Base-by-base conservation (phyloP, 1,140 invertebrate genomes). In the Bombus pyrosoma region DNA sequence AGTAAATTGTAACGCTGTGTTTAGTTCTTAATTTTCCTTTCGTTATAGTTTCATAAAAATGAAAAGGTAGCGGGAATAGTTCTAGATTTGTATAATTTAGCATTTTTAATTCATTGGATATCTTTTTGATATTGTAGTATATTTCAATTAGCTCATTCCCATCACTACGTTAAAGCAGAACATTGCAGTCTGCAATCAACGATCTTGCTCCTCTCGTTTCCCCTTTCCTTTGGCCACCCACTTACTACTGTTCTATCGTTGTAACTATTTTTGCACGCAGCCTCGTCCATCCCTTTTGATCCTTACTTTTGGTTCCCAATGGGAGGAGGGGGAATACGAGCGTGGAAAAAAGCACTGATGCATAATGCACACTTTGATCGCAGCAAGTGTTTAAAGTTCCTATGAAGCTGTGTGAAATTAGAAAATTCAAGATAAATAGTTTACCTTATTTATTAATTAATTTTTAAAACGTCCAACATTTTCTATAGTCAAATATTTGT, bases 201-300 rank as follows among this genome's bases (percentile, higher is more conserved):
- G 66, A 85, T 79, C 76, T 85, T 85, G 62, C 83, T 72, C 76
- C 34, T 79, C 47, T 28, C 47, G 47, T 79, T 57, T 25, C 37
- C 82, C n/a, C 53, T 53, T 43, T 47, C 5, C 37, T 57, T 53
- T 34, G 8, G 18, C 53, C 68, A 37, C 74, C 43, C 81, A 66
- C 62, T 83, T 83, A 77, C 76, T n/a, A 25, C 39, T 41, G 76
- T 41, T 59, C 76, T 85, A 79, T 85, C 83, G 41, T 62, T 64
- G 68, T 47, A 85, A 85, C 83, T 85, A 80, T 85, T 80, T 85
- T 80, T 80, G 83, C 83, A 72, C 83, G 76, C 68, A 80, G 68
- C 47, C 53, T 69, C 76, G 72, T 80, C 71, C 83, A 72, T 85
- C 77, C 76, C 73, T 72, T 80, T 85, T 72, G 68, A 72, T 79